Conservation (phyloP, 2,888 invertebrate species). For the Iphiclides podalirius region DNA sequence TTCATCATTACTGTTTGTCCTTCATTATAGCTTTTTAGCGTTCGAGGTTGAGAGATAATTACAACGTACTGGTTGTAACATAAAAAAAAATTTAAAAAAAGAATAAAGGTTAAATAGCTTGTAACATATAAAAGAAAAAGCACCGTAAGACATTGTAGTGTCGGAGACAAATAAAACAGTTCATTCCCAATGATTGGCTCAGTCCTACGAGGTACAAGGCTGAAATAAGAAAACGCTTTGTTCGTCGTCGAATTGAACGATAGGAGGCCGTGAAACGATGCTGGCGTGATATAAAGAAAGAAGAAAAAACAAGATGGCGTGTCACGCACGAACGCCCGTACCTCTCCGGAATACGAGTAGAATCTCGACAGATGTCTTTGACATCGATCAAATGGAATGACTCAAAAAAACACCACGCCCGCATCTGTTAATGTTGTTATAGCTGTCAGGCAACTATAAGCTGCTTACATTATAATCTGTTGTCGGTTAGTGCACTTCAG, state of each 20-base stretch:
- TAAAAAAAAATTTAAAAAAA: no score
- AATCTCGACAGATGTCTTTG: constrained; percentile 1
- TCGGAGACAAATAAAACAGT: no score
- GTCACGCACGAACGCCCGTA: constrained; percentile 12
- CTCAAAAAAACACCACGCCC: constrained; percentile 1
- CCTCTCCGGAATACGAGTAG: not conserved
- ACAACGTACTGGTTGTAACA: no score
- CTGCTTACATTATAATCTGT: constrained; percentile 10
- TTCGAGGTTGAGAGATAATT: no score
- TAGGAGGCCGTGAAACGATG: constrained; percentile 10
- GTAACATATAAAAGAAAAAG: no score
- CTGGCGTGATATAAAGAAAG: constrained; percentile 9
- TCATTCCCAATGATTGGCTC: no score
- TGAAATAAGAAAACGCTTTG: constrained; percentile 3
- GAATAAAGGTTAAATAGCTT: no score
- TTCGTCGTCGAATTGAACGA: constrained; percentile 5
- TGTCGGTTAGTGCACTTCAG: not conserved
- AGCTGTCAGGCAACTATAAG: constrained; percentile 8
- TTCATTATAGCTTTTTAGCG: no score
- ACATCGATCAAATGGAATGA: constrained; percentile 1
- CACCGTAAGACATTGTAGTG: no score
- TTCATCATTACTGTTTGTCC: no score
- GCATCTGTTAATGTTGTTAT: not conserved
- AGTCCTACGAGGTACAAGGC: no score
- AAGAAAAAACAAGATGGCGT: constrained; percentile 3